These are phyloP conservation scores for Salminus brasiliensis DNA, from an alignment of 2,113 vertebrate species.

Conservation along the genomic window DNA sequence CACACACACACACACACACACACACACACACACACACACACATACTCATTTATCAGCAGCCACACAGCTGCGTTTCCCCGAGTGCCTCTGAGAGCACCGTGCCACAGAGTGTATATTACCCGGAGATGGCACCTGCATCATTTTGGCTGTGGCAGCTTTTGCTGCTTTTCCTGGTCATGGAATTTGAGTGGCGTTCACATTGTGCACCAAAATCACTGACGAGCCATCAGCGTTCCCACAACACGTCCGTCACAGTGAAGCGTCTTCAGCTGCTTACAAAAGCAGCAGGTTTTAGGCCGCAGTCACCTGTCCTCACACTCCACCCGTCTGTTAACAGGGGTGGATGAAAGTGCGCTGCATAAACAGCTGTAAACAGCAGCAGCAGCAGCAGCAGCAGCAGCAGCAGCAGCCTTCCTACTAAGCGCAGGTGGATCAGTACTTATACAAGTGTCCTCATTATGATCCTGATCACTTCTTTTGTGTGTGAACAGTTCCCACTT, in stretches of 20 bases:
- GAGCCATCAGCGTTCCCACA: not conserved
- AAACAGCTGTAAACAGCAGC: too few species aligned
- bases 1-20: not conserved
- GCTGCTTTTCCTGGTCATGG: not conserved
- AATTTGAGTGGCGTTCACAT: not conserved
- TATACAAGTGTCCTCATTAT: too few species aligned
- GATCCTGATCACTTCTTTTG: too few species aligned
- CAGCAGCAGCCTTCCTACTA: too few species aligned
- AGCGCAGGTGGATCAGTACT: too few species aligned
- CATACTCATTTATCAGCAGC: constrained; percentile 31
- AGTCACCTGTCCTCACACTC: too few species aligned
- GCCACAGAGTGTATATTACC: not conserved
- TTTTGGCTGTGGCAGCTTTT: not conserved
- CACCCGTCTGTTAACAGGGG: too few species aligned
- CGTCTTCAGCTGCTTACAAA: not conserved
- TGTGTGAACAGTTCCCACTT: too few species aligned
- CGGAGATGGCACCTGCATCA: not conserved
- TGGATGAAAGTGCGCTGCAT: too few species aligned
- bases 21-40: not conserved
- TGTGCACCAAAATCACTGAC: not conserved
- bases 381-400: too few species aligned
- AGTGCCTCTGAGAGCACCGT: not conserved
- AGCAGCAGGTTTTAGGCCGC: not conserved
- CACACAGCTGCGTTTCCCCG: constrained; percentile 15
- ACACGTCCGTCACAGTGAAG: not conserved